These are phyloP conservation scores for Alfaro cultratus DNA, from an alignment of 2,797 vertebrate genomes.

Conservation along the genomic window DNA sequence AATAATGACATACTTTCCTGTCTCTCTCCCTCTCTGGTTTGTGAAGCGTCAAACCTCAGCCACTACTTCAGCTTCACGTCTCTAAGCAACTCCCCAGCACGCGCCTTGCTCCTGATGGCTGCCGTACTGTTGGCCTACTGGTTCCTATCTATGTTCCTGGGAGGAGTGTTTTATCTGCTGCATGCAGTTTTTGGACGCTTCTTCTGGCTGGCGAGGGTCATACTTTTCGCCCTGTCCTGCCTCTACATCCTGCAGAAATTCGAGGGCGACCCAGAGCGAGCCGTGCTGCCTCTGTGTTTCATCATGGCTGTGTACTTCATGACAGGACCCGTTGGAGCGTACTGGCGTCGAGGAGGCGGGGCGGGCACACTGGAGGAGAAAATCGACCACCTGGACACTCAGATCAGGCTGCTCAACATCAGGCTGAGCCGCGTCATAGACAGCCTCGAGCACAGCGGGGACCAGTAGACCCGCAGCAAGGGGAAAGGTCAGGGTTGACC, in stretches of 20 bases:
- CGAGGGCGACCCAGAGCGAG: constrained; percentile 91
- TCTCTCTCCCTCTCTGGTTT: constrained; percentile 10
- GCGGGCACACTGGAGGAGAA: constrained; percentile 90
- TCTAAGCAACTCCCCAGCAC: constrained; percentile 88
- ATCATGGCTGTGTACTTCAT: constrained; percentile 96
- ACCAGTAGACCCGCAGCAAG: constrained; percentile 78
- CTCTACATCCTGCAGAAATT: constrained; percentile 97
- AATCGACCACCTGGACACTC: constrained; percentile 94
- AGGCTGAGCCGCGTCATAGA: constrained; percentile 94
- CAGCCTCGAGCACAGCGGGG: constrained; percentile 84
- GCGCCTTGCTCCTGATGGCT: constrained; percentile 87
- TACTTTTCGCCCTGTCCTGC: constrained; percentile 93
- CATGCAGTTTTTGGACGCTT: constrained; percentile 91
- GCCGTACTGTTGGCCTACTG: constrained; percentile 91
- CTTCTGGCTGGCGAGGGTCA: constrained; percentile 91
- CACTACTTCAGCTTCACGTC: constrained; percentile 93
- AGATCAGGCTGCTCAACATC: constrained; percentile 95
- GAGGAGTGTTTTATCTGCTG: constrained; percentile 91
- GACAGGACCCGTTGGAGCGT: constrained; percentile 92
- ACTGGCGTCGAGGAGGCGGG: constrained; percentile 87
- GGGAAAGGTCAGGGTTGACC: constrained; percentile 1
- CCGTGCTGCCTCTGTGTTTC: constrained; percentile 91
- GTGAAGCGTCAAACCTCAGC: constrained; percentile 83
- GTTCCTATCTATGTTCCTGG: constrained; percentile 92
- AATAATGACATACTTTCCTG: background rate